Conservation (phyloP, 2,888 invertebrate genomes). For the Biston betularia region DNA sequence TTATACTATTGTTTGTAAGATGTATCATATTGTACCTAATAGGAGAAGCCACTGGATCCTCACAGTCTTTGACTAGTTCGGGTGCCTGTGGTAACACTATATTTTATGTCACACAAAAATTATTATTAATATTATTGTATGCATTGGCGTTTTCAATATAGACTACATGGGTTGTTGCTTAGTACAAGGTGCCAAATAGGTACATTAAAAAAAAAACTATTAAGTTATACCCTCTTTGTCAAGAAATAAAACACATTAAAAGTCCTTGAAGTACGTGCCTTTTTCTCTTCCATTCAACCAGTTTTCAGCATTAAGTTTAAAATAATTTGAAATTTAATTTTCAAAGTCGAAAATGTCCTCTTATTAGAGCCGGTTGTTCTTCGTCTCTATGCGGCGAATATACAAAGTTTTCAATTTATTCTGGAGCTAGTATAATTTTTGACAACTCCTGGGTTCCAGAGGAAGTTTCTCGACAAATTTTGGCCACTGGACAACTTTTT, state of each 20-base stretch:
- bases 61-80: too few relatives aligned
- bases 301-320: constrained; percentile 22
- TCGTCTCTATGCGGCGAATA: constrained; percentile 33
- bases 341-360: constrained; percentile 13
- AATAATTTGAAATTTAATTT: constrained; percentile 26
- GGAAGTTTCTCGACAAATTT: constrained; percentile 26
- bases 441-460: constrained; percentile 7
- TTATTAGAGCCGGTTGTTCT: constrained; percentile 39
- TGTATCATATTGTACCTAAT: too few relatives aligned
- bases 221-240: constrained; percentile 18
- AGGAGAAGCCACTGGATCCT: too few relatives aligned
- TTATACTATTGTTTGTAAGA: too few relatives aligned
- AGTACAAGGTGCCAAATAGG: too few relatives aligned
- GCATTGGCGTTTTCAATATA: too few relatives aligned
- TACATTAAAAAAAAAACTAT: too few relatives aligned
- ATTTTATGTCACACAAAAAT: too few relatives aligned
- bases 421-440: constrained; percentile 16
- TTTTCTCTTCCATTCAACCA: constrained; percentile 19
- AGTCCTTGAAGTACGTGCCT: constrained; percentile 21
- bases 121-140: too few relatives aligned
- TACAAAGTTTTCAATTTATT: constrained; percentile 33
- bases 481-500: background rate
- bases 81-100: too few relatives aligned
- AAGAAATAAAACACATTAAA: constrained; percentile 7
- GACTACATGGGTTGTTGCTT: too few relatives aligned